Evolutionary conservation across 2,797 vertebrate species (phyloP), one percentile per base, ranked within the genome.

Genomic region (Labroides dimidiatus): DNA sequence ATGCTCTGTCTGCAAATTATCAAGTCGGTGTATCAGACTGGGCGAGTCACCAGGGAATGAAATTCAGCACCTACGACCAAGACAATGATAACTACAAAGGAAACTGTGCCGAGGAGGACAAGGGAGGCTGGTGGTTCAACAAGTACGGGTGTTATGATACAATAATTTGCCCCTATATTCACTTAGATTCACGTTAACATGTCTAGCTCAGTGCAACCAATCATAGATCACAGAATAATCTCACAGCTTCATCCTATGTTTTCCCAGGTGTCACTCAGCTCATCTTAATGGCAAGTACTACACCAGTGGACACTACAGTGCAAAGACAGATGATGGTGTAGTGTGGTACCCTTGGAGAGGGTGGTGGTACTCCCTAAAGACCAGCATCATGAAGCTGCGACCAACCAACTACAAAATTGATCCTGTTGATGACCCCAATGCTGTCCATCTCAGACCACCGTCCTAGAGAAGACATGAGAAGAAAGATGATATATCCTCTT

Each of bases 351-450:
- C 95, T 2, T 99, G 97, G 97, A 96, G 89, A 23, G 97, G 97
- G 9, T 99, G 97, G 97, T 99, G 97, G 97, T 98, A 99, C 87
- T 99, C 97, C 19, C 88, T 98, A 72, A 97, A 96, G 91, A 95
- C 94, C 12, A 95, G 93, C 50, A 82, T 95, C 77, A 98, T 99
- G 96, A 98, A 97, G 92, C 91, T 98, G 77, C 93, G 96, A 62
- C 96, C 96, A 37, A 74, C 52, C 12, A 81, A 90, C 58, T 96
- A 96, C 58, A 75, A 69, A 53, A 68, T 59, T 0, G 63, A 81
- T 45, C 77, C 63, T 1, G 4, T 1, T 17, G 54, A 81, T 49
- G 91, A 95, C 72, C 86, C 87, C 57, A 93, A 91, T 69, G 66
- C 37, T n/a, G 67, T 91, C 39, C 42, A 59, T 17, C 33, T 0